Base-by-base conservation (phyloP, 1,140 invertebrate species). In the Dendroctonus ponderosae region DNA sequence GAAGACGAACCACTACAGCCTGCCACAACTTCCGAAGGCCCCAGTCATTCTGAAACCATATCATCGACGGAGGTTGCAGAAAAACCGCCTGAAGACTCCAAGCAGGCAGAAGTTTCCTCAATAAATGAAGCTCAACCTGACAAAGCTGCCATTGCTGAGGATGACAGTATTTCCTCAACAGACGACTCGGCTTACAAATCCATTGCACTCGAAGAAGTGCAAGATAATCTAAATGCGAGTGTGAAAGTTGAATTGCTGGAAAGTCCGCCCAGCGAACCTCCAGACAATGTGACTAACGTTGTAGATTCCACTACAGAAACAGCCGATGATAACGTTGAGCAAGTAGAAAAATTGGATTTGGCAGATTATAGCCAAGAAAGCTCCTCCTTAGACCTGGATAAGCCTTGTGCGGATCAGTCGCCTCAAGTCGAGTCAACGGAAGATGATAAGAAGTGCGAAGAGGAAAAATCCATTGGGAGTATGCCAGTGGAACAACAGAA, bases 111-210 rank as follows among this genome's bases (percentile, higher is more conserved):
- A 40, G 61, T 70, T 57, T 52, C 5, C 15, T 14, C 14, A 41
- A 56, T 40, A 56, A 56, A 9, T 8, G 37, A 8, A 8, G 4
- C 12, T 9, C 8, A 46, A 26, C 9, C 38, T 52, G 68, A 58
- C 41, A 62, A 37, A 57, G 39, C 64, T 70, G 70, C 70, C 64
- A 68, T 68, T 40, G 64, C 67, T 12, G 53, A 62, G 7, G 64
- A 69, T 38, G 66, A 66, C 62, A 71, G 71, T 26, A 69, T 71
- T 43, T 53, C 57, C 54, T 68, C 68, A 49, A 50, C 71, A 46
- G 68, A 70, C 12, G 65, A 11, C 52, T n/a, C 56, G 26, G 5
- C 56, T 43, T 41, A 14, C 9, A 41, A 57, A 42, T 56, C 53
- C n/a, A 56, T 0, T 66, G 8, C 26, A 26, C 26, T 26, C 26